Percentiles rank a stretch among this genome's conserved stretches.
phyloP scores from a whole-genome alignment of 2,888 invertebrate species.

The Gasteruption jaculator region DNA sequence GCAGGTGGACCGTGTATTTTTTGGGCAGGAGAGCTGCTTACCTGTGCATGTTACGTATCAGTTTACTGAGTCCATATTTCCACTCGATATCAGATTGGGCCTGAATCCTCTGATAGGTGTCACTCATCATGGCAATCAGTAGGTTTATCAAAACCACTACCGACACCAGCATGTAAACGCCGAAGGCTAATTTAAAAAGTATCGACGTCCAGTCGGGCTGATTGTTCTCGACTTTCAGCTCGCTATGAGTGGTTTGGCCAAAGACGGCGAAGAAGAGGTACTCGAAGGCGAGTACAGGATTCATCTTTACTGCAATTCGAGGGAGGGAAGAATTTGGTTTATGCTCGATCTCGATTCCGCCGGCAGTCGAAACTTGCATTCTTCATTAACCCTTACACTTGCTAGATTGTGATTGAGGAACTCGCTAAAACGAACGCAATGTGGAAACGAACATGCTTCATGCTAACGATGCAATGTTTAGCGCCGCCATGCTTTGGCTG shows the following conservation, averaged over 20 bases:
- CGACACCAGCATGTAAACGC: constrained; percentile 96
- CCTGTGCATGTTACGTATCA: constrained; percentile 73
- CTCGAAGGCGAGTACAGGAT: constrained; percentile 90
- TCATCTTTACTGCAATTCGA: constrained; percentile 70
- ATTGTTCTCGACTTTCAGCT: constrained; percentile 70
- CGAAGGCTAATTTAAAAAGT: constrained; percentile 89
- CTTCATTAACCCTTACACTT: too few species aligned
- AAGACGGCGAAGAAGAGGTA: constrained; percentile 97
- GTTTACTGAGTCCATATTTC: constrained; percentile 74
- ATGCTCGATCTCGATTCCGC: too few species aligned
- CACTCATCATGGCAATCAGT: constrained; percentile 99
- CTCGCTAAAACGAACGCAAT: too few species aligned
- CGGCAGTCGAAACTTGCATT: too few species aligned
- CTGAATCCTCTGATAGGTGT: constrained; percentile 98
- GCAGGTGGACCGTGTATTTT: too few species aligned
- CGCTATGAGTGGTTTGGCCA: constrained; percentile 85
- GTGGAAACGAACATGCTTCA: too few species aligned
- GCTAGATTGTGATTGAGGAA: too few species aligned
- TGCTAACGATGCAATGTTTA: too few species aligned
- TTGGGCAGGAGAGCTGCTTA: too few species aligned
- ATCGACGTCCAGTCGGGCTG: constrained; percentile 80
- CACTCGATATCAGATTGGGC: constrained; percentile 80
- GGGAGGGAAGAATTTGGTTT: too few species aligned
- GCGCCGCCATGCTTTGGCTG: too few species aligned
- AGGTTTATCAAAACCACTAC: constrained; percentile 97